These are phyloP conservation scores for Odontamblyopus lacepedii DNA, from an alignment of 2,797 vertebrate genomes.

Conservation along the genomic window DNA sequence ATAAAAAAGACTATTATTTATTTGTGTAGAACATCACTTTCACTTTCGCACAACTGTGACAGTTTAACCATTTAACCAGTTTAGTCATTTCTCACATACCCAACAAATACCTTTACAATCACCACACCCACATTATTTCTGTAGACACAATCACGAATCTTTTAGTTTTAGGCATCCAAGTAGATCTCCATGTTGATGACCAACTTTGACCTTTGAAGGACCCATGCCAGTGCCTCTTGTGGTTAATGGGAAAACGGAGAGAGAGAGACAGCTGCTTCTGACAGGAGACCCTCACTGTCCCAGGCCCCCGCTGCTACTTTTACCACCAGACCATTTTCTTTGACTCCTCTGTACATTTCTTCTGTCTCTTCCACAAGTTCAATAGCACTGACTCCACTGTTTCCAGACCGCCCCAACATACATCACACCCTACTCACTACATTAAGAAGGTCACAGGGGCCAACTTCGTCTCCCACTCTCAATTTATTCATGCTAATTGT, in stretches of 20 bases:
- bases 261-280: constrained; percentile 46
- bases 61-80: background rate
- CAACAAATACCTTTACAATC: background rate
- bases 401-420: background rate
- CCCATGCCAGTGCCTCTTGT: constrained; percentile 24
- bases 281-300: constrained; percentile 26
- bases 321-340: constrained; percentile 4
- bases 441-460: constrained; percentile 16
- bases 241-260: constrained; percentile 46
- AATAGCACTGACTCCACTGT: constrained; percentile 3
- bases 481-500: constrained; percentile 12
- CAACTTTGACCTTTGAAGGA: constrained; percentile 31
- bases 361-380: background rate
- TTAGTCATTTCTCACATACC: no score
- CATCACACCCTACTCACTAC: background rate
- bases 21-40: background rate
- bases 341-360: background rate
- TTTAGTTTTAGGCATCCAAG: background rate
- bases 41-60: background rate
- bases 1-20: background rate
- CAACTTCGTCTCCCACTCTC: background rate
- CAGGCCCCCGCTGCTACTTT: constrained; percentile 12
- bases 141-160: background rate
- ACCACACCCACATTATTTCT: background rate
- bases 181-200: background rate